Evolutionary conservation across 2,888 invertebrate species (phyloP), one percentile per base, ranked within the genome.

Genomic region (Apotomis capreana): DNA sequence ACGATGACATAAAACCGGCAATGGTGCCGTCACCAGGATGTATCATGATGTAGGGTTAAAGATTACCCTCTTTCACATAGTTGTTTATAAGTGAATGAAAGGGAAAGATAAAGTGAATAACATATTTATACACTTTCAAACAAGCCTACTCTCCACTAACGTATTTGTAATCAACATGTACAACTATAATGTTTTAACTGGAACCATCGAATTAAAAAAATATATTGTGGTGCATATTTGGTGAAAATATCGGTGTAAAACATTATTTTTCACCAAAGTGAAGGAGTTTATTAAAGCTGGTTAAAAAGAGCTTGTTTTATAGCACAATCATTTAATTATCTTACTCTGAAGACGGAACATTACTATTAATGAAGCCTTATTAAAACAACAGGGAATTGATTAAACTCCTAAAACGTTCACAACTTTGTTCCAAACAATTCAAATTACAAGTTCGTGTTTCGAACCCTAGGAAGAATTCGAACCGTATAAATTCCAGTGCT

Each of bases 401-500:
- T 49, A 13, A 15, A 40, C 15, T 54, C 37, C 4, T 13, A 40
- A 26, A 46, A 15, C 40, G n/a, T 4, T 37, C 13, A 10, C 26
- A 36, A 55, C 8, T 55, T 55, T 13, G 40, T 40, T 63, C 10
- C 10, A 44, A 55, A 55, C 64, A 55, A 26, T 44, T 55, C n/a
- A 46, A 65, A 65, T 57, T 64, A 46, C 10, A 55, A 49, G 9
- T 49, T 49, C 13, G 26, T 44, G 40, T 55, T 64, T 15, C 3
- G 0, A 40, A 55, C 26, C 40, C 12, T 3, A 54, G 40, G 46
- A 57, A 46, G 57, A 46, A 44, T 54, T 3, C 55, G 13, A 52
- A 37, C 44, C 15, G 55, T 12, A 44, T 9, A 15, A 68, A 68
- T 68, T 69, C 69, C 49, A n/a, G 54, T 46, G 26, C n/a, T 65